A percentile compares a stretch with the other conserved stretches of the same genome.
These are phyloP conservation scores for Drosophila tristis DNA, from an alignment of 1,140 invertebrate species.

Conservation along the genomic window DNA sequence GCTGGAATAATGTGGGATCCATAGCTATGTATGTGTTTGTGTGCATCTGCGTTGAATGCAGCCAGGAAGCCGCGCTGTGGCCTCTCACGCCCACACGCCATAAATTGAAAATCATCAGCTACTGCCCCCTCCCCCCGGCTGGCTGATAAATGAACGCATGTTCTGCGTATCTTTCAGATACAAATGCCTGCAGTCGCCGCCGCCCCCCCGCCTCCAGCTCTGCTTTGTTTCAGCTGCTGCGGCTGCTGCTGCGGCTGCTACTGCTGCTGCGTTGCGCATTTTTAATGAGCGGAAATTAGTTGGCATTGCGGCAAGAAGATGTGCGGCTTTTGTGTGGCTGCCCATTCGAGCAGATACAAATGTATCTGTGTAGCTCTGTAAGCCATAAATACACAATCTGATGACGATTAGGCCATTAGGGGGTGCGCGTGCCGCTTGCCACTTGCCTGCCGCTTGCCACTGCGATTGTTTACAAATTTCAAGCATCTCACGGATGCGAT, in stretches of 20 bases:
- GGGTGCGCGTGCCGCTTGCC: slow-evolving; percentile 44
- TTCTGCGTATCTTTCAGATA: slow-evolving; percentile 75
- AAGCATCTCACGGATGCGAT: slow-evolving; percentile 33
- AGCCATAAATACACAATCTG: slow-evolving; percentile 62
- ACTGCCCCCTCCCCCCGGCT: slow-evolving; percentile 44
- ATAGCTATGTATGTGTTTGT: slow-evolving; percentile 34
- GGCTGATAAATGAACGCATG: slow-evolving; percentile 76
- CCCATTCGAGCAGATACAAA: slow-evolving; percentile 38
- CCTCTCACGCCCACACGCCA: slow-evolving; percentile 61
- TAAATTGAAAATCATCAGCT: slow-evolving; percentile 65
- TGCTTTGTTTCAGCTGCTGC: slow-evolving; percentile 32
- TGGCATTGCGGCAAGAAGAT: slow-evolving; percentile 64
- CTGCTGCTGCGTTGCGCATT: slow-evolving; percentile 53
- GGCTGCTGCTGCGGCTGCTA: slow-evolving; percentile 17
- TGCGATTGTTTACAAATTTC: slow-evolving; percentile 21
- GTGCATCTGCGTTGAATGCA: slow-evolving; percentile 25
- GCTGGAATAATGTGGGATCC: not conserved
- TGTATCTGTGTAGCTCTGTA: slow-evolving; percentile 35
- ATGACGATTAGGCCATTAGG: slow-evolving; percentile 10
- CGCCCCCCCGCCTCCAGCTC: slow-evolving; percentile 10
- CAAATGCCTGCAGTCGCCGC: slow-evolving; percentile 49
- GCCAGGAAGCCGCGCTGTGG: slow-evolving; percentile 43
- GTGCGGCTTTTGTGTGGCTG: slow-evolving; percentile 14
- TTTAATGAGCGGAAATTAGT: slow-evolving; percentile 81
- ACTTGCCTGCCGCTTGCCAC: slow-evolving; percentile 55